Evolutionary conservation across 2,113 vertebrate genomes (phyloP), one percentile per base, ranked within the genome.

Genomic region (Ursus arctos): DNA sequence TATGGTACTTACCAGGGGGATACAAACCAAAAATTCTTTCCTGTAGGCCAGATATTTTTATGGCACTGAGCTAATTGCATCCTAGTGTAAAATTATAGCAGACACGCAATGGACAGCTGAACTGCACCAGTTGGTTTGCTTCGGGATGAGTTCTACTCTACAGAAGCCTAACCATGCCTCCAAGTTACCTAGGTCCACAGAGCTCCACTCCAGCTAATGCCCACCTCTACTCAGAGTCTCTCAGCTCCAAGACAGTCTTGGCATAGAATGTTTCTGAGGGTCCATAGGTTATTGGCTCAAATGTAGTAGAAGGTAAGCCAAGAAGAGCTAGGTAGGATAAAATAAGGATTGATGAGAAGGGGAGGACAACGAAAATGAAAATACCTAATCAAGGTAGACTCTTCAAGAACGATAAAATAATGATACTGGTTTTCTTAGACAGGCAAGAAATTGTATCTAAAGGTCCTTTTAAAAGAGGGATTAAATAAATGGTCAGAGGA

Each of bases 11-110:
- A 89, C 51, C 65, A 69, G 26, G 24, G 28, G 47, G 53, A 76
- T 51, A 81, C 12, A 82, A 55, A 53, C 4, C n/a, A 61, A 91
- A 86, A 88, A 63, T 80, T 71, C 6, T 76, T 65, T 36, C 55
- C 40, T 87, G 65, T 19, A 74, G 10, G 65, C 18, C 33, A 87
- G 22, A 80, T 96, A 61, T 91, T 79, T 95, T 88, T 81, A 91
- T 61, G 63, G 19, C 47, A 43, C 51, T 4, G 28, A 82, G 15
- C 6, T 93, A 91, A 92, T 26, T 92, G 26, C 49, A 89, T 61
- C 40, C 14, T 83, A 7, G 2, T 63, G 4, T 79, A 86, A 87
- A 95, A 92, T 55, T 33, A 69, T 1, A 84, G 14, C 36, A 69
- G 7, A 77, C 40, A 85, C 16, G 15, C 19, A 1, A 11, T n/a